These are phyloP conservation scores for Enteromius anoplus DNA, from an alignment of 2,797 vertebrate species.

Conservation along the genomic window DNA sequence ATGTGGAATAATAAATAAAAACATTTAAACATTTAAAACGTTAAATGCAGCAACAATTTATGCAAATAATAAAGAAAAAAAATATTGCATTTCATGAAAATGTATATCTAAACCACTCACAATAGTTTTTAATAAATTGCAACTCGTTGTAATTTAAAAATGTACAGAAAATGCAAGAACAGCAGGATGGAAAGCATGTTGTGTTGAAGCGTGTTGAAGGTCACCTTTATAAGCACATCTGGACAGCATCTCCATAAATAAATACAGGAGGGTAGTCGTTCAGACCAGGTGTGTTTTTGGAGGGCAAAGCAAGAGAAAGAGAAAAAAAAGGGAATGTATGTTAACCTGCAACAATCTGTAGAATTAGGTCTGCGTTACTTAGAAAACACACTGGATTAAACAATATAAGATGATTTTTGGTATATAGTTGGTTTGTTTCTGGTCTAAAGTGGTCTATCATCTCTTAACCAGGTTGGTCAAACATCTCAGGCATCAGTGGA, in stretches of 20 bases:
- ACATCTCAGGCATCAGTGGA: not conserved
- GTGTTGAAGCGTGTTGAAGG: not conserved
- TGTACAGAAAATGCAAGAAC: not conserved
- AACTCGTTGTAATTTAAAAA: not conserved
- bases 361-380: not conserved
- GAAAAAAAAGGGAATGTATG: not conserved
- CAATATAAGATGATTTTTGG: not conserved
- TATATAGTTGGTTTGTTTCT: not conserved
- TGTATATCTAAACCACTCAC: not conserved
- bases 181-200: not conserved
- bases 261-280: not conserved
- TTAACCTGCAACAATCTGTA: conserved; percentile 2
- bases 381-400: not conserved
- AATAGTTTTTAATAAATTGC: not conserved
- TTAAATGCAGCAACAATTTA: not conserved
- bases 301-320: not conserved
- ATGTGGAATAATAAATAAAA: not conserved
- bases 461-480: not conserved
- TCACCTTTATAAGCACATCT: not conserved
- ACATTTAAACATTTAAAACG: not conserved
- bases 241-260: not conserved
- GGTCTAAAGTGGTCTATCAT: not conserved
- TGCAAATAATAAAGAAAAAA: too few species aligned
- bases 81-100: not conserved
- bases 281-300: not conserved